These are phyloP conservation scores for Pseudomyrmex cubaensis DNA, from an alignment of 1,140 invertebrate species.

Conservation along the genomic window DNA sequence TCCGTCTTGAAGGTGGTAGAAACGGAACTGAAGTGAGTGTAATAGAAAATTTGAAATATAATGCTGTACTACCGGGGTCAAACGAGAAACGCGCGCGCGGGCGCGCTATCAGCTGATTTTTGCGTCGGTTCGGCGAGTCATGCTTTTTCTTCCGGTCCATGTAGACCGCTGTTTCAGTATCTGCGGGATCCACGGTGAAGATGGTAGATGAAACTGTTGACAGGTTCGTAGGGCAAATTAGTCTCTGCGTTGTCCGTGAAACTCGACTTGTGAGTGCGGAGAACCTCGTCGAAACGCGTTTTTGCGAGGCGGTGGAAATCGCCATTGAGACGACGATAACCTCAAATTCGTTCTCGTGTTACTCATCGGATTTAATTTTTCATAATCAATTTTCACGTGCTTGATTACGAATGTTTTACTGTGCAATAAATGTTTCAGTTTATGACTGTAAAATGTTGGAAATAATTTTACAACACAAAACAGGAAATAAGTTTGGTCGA, in stretches of 20 bases:
- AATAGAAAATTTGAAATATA: neutral
- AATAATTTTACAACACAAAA: neutral
- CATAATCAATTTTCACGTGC: conserved; percentile 23
- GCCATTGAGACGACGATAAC: conserved; percentile 48
- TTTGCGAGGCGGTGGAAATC: conserved; percentile 1
- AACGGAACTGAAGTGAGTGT: neutral
- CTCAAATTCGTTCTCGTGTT: conserved; percentile 26
- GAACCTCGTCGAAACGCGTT: neutral
- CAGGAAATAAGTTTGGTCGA: neutral
- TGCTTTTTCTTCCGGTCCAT: conserved; percentile 74
- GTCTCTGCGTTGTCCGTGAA: conserved; percentile 11
- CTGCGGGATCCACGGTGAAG: conserved; percentile 79
- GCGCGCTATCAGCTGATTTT: conserved; percentile 78
- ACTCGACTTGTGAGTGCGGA: neutral
- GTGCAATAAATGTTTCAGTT: conserved; percentile 27
- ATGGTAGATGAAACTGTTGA: conserved; percentile 85
- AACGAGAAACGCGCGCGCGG: neutral
- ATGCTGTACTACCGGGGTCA: conserved; percentile 50
- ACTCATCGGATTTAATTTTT: conserved; percentile 22
- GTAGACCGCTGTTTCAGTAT: conserved; percentile 75
- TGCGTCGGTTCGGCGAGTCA: conserved; percentile 73
- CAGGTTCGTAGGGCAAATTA: conserved; percentile 80
- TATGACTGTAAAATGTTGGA: neutral
- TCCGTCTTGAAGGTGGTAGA: too few species aligned
- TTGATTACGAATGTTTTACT: conserved; percentile 18